A percentile compares a stretch with the other conserved stretches of the same genome.
Conservation (phyloP, 2,797 vertebrate species). For the Odontamblyopus lacepedii region DNA sequence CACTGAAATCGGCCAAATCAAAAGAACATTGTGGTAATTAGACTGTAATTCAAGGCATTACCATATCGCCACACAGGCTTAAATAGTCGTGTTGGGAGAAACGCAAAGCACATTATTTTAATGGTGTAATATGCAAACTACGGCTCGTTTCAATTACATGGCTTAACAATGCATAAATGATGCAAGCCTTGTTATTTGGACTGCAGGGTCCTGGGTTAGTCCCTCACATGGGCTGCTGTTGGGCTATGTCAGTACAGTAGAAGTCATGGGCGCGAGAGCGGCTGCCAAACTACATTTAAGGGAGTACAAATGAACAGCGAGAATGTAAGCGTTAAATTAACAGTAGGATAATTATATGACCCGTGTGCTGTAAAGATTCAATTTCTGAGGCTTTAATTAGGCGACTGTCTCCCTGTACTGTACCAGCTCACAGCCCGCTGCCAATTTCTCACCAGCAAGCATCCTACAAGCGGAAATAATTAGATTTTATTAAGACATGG, state of each 20-base stretch:
- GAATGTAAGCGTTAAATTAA: constrained; percentile 99
- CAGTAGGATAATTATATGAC: constrained; percentile 98
- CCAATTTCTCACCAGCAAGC: constrained; percentile 84
- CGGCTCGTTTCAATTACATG: constrained; percentile 97
- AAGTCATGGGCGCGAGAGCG: constrained; percentile 83
- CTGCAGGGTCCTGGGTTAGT: constrained; percentile 87
- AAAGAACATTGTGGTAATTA: constrained; percentile 99
- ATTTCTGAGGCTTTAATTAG: constrained; percentile 99
- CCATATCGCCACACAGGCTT: constrained; percentile 94
- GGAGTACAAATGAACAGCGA: constrained; percentile 99
- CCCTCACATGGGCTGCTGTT: constrained; percentile 76
- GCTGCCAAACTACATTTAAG: constrained; percentile 95
- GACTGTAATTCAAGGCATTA: constrained; percentile 98
- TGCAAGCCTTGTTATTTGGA: constrained; percentile 96
- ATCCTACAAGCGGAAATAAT: constrained; percentile 80
- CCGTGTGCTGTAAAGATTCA: constrained; percentile 98
- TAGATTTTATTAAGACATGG: constrained; percentile 79
- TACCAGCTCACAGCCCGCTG: constrained; percentile 92
- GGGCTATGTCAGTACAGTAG: constrained; percentile 77
- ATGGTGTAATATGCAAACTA: constrained; percentile 99
- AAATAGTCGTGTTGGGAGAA: constrained; percentile 97
- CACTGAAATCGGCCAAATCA: constrained; percentile 98
- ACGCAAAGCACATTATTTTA: constrained; percentile 99
- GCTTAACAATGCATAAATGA: constrained; percentile 99
- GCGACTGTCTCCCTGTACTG: constrained; percentile 94